Percentiles rank a stretch among this genome's conserved stretches.
Evolutionary conservation across 2,888 invertebrate genomes (phyloP).

Genomic region (Volucella bombylans): DNA sequence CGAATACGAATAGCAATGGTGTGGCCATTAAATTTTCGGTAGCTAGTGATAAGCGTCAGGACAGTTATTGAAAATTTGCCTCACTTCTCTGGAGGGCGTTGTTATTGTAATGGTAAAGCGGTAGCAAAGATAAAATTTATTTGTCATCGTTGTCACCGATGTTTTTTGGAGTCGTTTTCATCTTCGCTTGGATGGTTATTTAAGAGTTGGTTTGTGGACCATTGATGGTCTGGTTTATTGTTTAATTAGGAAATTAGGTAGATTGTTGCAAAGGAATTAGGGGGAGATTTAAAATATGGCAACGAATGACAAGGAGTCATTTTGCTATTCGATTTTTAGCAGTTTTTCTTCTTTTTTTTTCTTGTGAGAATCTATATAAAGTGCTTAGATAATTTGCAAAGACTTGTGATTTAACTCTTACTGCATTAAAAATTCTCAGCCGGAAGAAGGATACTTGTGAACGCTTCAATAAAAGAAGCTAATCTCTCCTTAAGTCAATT

Average conservation of each 20-base stretch:
- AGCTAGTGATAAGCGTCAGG: slow-evolving; percentile 42
- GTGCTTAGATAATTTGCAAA: too few species aligned
- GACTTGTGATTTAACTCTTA: too few species aligned
- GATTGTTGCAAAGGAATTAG: not conserved
- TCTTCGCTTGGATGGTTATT: slow-evolving; percentile 10
- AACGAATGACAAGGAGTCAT: too few species aligned
- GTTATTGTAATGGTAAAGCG: slow-evolving; percentile 30
- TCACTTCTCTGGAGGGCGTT: slow-evolving; percentile 6
- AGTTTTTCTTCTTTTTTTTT: too few species aligned
- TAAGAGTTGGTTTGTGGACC: too few species aligned
- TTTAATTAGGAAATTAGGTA: slow-evolving; percentile 17
- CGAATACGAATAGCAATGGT: not conserved
- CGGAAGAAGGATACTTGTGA: too few species aligned
- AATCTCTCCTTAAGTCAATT: too few species aligned
- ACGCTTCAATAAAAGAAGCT: too few species aligned
- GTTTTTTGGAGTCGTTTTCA: slow-evolving; percentile 10
- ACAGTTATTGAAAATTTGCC: slow-evolving; percentile 55
- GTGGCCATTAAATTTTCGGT: slow-evolving; percentile 56
- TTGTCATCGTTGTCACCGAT: slow-evolving; percentile 34
- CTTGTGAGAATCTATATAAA: too few species aligned
- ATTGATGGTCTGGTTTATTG: slow-evolving; percentile 25
- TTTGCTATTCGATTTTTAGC: too few species aligned
- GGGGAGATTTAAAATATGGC: too few species aligned
- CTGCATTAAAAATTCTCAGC: too few species aligned
- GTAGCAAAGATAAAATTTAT: slow-evolving; percentile 57